Percentiles rank a stretch among this genome's conserved stretches.
Conservation (phyloP, 2,888 invertebrate species). For the Brachyptera putata region DNA sequence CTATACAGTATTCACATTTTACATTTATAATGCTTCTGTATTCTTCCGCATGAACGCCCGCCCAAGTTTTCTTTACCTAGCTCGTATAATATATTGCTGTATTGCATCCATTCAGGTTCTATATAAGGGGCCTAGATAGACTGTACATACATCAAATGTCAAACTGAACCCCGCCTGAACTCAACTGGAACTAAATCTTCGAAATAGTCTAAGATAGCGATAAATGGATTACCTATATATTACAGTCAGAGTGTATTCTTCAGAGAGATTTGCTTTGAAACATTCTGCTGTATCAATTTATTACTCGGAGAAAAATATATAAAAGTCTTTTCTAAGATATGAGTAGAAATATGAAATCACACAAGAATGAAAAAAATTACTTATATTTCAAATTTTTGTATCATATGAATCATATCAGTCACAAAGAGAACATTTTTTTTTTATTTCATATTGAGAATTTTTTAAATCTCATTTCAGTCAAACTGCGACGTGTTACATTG, state of each 20-base stretch:
- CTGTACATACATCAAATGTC: slow-evolving; percentile 14
- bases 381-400: no score
- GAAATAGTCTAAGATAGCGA: not conserved
- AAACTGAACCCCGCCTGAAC: slow-evolving; percentile 2
- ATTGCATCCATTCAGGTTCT: slow-evolving; percentile 15
- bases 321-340: no score
- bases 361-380: no score
- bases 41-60: slow-evolving; percentile 17
- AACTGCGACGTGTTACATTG: no score
- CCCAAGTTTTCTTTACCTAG: slow-evolving; percentile 17
- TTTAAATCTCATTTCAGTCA: no score
- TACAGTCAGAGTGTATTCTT: slow-evolving; percentile 3
- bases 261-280: not conserved
- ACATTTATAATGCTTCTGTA: slow-evolving; percentile 2
- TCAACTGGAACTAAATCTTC: slow-evolving; percentile 16
- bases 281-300: slow-evolving; percentile 9
- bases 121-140: not conserved
- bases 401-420: no score
- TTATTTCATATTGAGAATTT: no score
- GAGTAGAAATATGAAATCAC: no score
- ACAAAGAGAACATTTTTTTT: no score
- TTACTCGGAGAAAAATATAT: not conserved
- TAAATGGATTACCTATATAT: slow-evolving; percentile 20
- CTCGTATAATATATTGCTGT: slow-evolving; percentile 16
- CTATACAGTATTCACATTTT: slow-evolving; percentile 2